Conservation (phyloP, 2,113 vertebrate genomes). For the Leuciscus idus region DNA sequence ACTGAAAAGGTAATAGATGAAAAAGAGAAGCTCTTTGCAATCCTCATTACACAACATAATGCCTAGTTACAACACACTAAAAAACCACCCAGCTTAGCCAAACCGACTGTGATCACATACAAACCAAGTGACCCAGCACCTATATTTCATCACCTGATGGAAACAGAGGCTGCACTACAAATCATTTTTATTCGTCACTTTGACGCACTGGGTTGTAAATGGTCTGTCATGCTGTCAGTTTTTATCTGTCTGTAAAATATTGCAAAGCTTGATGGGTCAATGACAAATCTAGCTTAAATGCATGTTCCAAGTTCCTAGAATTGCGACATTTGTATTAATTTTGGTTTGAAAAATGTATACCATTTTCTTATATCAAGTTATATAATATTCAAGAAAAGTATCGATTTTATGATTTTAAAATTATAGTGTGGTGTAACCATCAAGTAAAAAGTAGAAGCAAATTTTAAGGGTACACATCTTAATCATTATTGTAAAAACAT, state of each 20-base stretch:
- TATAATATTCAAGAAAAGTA: background rate
- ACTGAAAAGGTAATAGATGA: slow-evolving; percentile 14
- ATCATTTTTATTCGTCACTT: background rate
- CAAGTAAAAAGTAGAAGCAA: background rate
- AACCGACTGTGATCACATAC: background rate
- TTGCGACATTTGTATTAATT: background rate
- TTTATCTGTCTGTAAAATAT: background rate
- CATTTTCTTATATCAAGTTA: background rate
- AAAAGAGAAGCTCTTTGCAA: background rate
- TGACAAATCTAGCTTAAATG: background rate
- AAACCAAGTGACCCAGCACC: background rate
- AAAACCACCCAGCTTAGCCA: slow-evolving; percentile 11
- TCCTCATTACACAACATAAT: background rate
- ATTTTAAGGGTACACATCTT: background rate
- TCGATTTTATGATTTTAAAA: background rate
- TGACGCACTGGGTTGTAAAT: background rate
- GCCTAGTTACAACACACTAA: background rate
- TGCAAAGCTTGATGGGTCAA: background rate
- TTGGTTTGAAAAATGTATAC: background rate
- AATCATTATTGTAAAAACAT: background rate
- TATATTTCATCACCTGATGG: slow-evolving; percentile 5
- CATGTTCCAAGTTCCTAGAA: background rate
- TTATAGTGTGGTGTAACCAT: too few species aligned
- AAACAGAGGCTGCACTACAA: background rate
- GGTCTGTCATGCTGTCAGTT: background rate